A percentile compares a stretch with the other conserved stretches of the same genome.
These are phyloP conservation scores for Sitobion miscanthi DNA, from an alignment of 1,140 invertebrate genomes.

Conservation along the genomic window DNA sequence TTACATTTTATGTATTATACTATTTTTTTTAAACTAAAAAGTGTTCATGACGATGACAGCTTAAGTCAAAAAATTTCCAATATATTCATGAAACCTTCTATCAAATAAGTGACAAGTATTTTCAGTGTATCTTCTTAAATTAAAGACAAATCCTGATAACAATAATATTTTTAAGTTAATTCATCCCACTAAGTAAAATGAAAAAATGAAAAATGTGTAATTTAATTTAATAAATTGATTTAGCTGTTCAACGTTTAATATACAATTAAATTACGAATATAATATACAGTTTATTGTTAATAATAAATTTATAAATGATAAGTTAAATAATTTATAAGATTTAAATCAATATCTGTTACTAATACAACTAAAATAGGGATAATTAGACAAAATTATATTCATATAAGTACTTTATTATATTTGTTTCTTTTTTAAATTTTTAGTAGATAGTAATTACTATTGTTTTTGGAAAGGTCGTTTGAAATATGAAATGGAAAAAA, in stretches of 20 bases:
- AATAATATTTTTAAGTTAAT: background rate
- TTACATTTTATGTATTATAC: background rate
- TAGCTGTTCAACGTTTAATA: background rate
- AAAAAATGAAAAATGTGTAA: background rate
- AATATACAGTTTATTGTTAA: background rate
- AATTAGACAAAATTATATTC: background rate
- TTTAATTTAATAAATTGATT: background rate
- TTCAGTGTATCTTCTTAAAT: background rate
- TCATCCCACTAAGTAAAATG: background rate
- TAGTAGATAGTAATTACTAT: background rate
- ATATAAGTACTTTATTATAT: background rate
- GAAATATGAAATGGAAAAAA: background rate
- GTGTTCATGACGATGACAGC: background rate
- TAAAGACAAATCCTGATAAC: background rate
- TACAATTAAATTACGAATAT: background rate
- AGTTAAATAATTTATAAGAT: background rate
- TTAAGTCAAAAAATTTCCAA: background rate
- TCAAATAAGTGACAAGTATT: background rate
- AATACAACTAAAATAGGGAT: background rate
- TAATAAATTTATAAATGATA: background rate
- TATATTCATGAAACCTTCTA: slow-evolving; percentile 6
- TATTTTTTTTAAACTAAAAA: background rate
- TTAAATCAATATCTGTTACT: background rate
- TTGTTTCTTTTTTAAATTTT: background rate
- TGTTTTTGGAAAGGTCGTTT: background rate